Percentiles rank a stretch among this genome's conserved stretches.
Conservation (phyloP, 1,140 invertebrate genomes). For the Drosophila aff. region DNA sequence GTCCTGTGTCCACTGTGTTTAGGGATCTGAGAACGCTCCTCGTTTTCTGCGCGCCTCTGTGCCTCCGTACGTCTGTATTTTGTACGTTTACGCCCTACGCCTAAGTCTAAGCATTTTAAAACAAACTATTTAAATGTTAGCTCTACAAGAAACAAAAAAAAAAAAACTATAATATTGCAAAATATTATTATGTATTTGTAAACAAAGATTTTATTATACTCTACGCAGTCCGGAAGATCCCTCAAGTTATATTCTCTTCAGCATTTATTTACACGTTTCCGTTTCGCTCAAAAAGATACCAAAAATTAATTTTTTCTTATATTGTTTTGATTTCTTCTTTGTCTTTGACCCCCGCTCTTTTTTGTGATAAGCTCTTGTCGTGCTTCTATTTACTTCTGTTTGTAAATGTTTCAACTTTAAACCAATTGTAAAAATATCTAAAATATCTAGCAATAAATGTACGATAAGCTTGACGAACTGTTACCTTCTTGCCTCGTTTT, state of each 20-base stretch:
- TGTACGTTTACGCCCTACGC: constrained; percentile 49
- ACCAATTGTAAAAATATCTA: constrained; percentile 63
- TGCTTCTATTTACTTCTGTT: constrained; percentile 67
- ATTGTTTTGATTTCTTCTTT: constrained; percentile 19
- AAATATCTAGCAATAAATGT: constrained; percentile 72
- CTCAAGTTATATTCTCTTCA: constrained; percentile 28
- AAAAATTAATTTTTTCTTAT: constrained; percentile 33
- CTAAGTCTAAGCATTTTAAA: constrained; percentile 65
- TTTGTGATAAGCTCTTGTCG: constrained; percentile 71
- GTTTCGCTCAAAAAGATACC: constrained; percentile 56
- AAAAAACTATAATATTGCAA: constrained; percentile 63
- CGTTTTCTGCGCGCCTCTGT: constrained; percentile 24
- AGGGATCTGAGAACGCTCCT: constrained; percentile 16
- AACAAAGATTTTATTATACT: constrained; percentile 78
- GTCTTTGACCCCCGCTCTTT: constrained; percentile 15
- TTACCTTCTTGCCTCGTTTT: constrained; percentile 43
- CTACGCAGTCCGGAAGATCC: constrained; percentile 11
- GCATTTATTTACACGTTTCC: constrained; percentile 42
- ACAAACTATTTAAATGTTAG: constrained; percentile 70
- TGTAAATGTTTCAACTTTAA: constrained; percentile 78
- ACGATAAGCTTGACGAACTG: constrained; percentile 70
- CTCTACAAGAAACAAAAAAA: constrained; percentile 22
- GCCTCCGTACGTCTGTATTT: constrained; percentile 50
- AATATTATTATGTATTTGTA: constrained; percentile 79
- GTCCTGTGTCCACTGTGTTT: constrained; percentile 21